phyloP scores from a whole-genome alignment of 2,113 vertebrate species.

The Crotalus horridus region DNA sequence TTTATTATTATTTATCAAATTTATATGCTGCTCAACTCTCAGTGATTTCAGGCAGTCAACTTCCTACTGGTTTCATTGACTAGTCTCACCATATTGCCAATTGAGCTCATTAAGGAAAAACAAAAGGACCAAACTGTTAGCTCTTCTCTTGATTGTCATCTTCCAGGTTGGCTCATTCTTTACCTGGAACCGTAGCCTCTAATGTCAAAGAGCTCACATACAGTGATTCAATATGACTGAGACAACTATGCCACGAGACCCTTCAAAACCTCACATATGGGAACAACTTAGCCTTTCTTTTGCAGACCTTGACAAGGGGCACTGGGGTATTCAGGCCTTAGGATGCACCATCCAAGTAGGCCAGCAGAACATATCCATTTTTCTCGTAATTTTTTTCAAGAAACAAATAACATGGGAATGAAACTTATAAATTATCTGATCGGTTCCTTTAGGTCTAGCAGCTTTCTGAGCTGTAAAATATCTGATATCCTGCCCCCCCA shows the following conservation, averaged over 20 bases:
- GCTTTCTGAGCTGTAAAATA: not conserved
- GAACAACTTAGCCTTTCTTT: not conserved
- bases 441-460: not conserved
- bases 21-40: not conserved
- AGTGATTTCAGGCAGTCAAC: not conserved
- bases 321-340: not conserved
- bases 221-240: not conserved
- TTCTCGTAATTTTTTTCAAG: not conserved
- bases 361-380: not conserved
- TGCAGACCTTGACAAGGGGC: not conserved
- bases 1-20: not conserved
- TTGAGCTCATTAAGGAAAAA: not conserved
- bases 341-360: not conserved
- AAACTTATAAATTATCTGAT: not conserved
- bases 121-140: not conserved
- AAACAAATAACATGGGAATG: not conserved
- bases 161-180: not conserved
- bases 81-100: conserved; percentile 9
- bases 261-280: not conserved
- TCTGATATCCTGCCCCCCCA: not conserved
- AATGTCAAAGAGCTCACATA: not conserved
- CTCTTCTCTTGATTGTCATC: not conserved
- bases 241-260: not conserved
- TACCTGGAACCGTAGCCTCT: not conserved
- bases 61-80: not conserved